Conservation (phyloP, 2,888 invertebrate genomes). For the Luperina nickerlii region DNA sequence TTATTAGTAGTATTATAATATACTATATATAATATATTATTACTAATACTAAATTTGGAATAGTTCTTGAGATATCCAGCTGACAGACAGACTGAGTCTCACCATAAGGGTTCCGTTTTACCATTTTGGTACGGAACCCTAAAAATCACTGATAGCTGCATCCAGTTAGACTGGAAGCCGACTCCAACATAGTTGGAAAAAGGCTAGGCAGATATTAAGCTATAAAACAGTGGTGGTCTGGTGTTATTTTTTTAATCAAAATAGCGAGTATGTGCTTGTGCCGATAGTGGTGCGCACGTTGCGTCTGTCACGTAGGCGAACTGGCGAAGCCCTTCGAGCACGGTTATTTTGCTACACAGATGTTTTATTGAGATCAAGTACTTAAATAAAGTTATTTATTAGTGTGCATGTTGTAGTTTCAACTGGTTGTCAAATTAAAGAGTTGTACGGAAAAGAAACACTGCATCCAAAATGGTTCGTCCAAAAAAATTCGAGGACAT, state of each 20-base stretch:
- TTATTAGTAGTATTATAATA: too few relatives aligned
- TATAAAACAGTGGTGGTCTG: neutral
- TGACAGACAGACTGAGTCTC: too few relatives aligned
- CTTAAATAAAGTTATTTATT: neutral
- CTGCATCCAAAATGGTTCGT: neutral
- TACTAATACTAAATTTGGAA: too few relatives aligned
- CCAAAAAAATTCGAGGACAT: neutral
- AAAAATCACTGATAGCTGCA: too few relatives aligned
- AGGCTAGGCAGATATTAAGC: neutral
- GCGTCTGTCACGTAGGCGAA: slow-evolving; percentile 64
- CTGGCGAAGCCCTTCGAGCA: slow-evolving; percentile 56
- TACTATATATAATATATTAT: too few relatives aligned
- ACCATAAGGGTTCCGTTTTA: too few relatives aligned
- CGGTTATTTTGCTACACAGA: slow-evolving; percentile 5
- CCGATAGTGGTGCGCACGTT: slow-evolving; percentile 63
- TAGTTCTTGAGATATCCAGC: too few relatives aligned
- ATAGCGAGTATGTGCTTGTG: slow-evolving; percentile 26
- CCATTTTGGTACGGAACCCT: too few relatives aligned
- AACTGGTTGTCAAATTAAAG: neutral
- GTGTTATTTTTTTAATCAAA: slow-evolving; percentile 52
- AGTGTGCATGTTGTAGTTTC: neutral
- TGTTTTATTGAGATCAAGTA: neutral
- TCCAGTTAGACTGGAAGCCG: too few relatives aligned
- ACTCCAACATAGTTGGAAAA: too few relatives aligned
- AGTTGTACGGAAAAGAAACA: neutral